These are phyloP conservation scores for Trogon surrucura DNA, from an alignment of 2,113 vertebrate species.

Conservation along the genomic window DNA sequence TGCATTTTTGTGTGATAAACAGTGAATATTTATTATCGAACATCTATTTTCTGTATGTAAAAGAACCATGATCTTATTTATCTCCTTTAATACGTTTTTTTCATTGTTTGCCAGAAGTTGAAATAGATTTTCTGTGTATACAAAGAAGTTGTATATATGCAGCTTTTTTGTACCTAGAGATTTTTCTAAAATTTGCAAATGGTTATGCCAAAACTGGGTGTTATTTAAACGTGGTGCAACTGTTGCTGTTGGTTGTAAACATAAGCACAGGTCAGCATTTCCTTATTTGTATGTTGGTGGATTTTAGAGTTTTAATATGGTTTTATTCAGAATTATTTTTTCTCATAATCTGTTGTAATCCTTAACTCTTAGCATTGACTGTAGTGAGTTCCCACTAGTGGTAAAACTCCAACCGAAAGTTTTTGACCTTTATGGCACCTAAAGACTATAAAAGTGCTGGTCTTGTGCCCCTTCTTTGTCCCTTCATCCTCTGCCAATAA, in stretches of 20 bases:
- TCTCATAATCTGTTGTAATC: background rate
- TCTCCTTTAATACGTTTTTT: background rate
- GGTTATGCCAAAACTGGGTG: background rate
- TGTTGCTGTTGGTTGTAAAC: background rate
- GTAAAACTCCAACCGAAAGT: background rate
- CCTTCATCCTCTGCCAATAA: background rate
- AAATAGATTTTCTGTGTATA: background rate
- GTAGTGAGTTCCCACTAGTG: background rate
- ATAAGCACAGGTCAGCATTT: background rate
- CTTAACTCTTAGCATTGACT: background rate
- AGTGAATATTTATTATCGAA: background rate
- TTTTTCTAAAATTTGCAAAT: background rate
- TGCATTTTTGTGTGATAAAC: background rate
- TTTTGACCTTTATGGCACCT: background rate
- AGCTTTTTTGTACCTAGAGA: background rate
- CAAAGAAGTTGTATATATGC: fast-evolving
- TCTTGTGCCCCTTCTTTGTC: background rate
- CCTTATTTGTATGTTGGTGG: background rate
- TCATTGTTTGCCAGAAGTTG: background rate
- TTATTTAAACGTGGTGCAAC: background rate
- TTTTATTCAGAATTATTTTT: background rate
- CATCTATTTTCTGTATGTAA: background rate
- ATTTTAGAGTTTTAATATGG: background rate
- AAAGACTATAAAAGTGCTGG: background rate
- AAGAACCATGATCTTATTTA: background rate